Percentiles rank a stretch among this genome's conserved stretches.
Evolutionary conservation across 2,113 vertebrate species (phyloP).

Genomic region (Neodon shergylaensis): DNA sequence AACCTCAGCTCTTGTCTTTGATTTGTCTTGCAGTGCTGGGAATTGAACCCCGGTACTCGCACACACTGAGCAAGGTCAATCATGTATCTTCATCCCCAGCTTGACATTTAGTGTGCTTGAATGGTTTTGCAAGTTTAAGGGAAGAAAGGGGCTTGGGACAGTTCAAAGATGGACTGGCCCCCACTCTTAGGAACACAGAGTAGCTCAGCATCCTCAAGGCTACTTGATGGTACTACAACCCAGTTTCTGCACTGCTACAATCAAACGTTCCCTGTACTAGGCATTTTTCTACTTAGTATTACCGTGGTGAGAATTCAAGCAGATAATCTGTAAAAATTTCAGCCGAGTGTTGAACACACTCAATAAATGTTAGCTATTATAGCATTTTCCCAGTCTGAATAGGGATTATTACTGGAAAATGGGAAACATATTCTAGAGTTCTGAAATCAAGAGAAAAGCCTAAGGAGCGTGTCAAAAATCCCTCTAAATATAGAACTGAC

Average conservation of each 20-base stretch:
- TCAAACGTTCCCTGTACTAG: not conserved
- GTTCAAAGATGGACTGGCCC: accelerated
- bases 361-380: not conserved
- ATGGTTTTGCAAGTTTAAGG: not conserved
- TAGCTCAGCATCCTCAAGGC: not conserved
- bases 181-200: not conserved
- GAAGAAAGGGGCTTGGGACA: not conserved
- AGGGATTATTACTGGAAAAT: constrained; percentile 54
- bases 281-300: not conserved
- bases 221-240: not conserved
- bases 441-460: constrained; percentile 59
- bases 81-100: not conserved
- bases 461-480: constrained; percentile 31
- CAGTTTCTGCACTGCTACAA: not conserved
- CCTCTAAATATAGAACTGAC: constrained; percentile 25
- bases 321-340: not conserved
- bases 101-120: not conserved
- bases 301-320: not conserved
- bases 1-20: not conserved
- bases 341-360: not conserved
- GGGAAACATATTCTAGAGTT: constrained; percentile 50
- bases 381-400: not conserved
- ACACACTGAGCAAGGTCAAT: not conserved
- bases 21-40: not conserved
- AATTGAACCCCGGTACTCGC: not conserved